phyloP scores from a whole-genome alignment of 2,797 vertebrate species.

The Tenualosa thibaudeaui region DNA sequence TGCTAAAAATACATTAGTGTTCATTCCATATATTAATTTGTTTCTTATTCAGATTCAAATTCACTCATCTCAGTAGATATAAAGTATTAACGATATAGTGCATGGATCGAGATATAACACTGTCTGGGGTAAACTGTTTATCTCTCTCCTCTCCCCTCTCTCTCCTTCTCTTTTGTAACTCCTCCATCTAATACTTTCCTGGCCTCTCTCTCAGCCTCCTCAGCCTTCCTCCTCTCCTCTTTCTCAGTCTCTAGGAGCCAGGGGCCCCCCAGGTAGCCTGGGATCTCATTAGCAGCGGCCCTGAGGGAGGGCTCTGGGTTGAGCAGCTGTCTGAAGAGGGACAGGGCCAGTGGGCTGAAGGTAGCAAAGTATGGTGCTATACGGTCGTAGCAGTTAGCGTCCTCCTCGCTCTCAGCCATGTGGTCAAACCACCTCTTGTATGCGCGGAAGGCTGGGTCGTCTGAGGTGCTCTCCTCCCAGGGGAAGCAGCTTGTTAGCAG shows the following conservation, averaged over 20 bases:
- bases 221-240: constrained; percentile 59
- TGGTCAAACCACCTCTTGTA: constrained; percentile 81
- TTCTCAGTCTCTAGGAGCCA: constrained; percentile 73
- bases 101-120: not conserved
- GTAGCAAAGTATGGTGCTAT: constrained; percentile 80
- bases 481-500: constrained; percentile 93
- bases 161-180: constrained; percentile 64
- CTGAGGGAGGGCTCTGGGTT: constrained; percentile 78
- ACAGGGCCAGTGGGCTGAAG: constrained; percentile 77
- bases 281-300: constrained; percentile 77
- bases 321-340: constrained; percentile 82
- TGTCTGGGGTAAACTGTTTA: constrained; percentile 45
- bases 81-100: not conserved
- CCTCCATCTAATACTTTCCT: constrained; percentile 65
- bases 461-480: constrained; percentile 86
- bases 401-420: constrained; percentile 55
- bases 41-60: not conserved
- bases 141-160: constrained; percentile 72
- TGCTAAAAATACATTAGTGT: not conserved
- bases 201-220: constrained; percentile 69
- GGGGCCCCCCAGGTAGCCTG: constrained; percentile 78
- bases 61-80: not conserved
- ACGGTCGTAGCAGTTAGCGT: not conserved
- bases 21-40: not conserved
- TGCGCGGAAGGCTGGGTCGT: constrained; percentile 83